Base-by-base conservation (phyloP, 2,113 vertebrate genomes). In the Odontesthes bonariensis region DNA sequence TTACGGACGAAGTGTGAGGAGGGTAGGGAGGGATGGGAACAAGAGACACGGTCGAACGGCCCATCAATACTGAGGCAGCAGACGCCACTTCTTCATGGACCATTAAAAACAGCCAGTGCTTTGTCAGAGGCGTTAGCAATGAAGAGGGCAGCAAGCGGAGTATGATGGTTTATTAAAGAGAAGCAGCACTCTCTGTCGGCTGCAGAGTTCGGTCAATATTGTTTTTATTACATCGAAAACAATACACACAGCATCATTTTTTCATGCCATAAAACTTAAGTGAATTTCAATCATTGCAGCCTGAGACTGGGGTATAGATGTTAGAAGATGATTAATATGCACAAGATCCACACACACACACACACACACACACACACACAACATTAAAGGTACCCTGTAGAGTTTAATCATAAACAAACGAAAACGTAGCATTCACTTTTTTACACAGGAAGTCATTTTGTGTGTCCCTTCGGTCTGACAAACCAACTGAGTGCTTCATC, bases 11-110 rank as follows among this genome's bases (percentile, higher is more conserved):
- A 0, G 17, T 44, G 52, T 12, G 19, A 49, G 20, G 14, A 40
- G 22, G 0, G 7, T 1, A n/a, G 3, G 10, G 35, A 19, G 35
- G 19, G 56, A 8, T 0, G 46, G 64, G 19, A 52, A 9, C 1
- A 64, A 1, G 52, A 5, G 53, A 27, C 1, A 31, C 59, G 49
- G 65, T 52, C 63, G 14, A 49, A 38, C 66, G 60, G 69, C 82
- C 79, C 88, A 89, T 91, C 89, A 90, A 83, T 86, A 90, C 81
- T 35, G 69, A 85, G 77, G 59, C 61, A 9, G 80, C 58, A 63
- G 44, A 53, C 31, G 79, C 17, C 17, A 49, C 79, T 77, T 59
- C 77, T 66, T 76, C 71, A 75, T 60, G 57, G 69, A 46, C 69
- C 81, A 87, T 86, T 86, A 87, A 85, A 79, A 85, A 86, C 71